Conservation (phyloP, 2,888 invertebrate species). For the Apoderus coryli region DNA sequence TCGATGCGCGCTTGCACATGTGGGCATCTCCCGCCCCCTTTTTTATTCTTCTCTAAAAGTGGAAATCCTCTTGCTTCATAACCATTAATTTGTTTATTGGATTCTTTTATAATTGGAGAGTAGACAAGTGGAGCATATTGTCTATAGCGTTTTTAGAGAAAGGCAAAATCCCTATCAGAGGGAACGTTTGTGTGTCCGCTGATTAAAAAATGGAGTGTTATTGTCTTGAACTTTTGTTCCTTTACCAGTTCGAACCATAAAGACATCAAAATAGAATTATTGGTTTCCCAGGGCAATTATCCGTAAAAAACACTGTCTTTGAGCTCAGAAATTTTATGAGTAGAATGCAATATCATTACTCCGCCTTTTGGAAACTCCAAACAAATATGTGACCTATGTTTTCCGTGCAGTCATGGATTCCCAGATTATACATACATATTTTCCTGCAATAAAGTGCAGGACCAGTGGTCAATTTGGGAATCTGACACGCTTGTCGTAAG, state of each 20-base stretch:
- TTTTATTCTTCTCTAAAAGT: not conserved
- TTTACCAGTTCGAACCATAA: slow-evolving; percentile 11
- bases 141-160: slow-evolving; percentile 1
- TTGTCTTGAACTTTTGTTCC: slow-evolving; percentile 12
- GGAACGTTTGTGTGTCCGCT: slow-evolving; percentile 12
- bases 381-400: slow-evolving; percentile 14
- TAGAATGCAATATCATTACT: slow-evolving; percentile 14
- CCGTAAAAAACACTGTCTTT: slow-evolving; percentile 5
- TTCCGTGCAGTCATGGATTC: slow-evolving; percentile 16
- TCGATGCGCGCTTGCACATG: too few species aligned
- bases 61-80: slow-evolving; percentile 4
- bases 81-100: slow-evolving; percentile 2
- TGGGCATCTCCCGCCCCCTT: too few species aligned
- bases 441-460: slow-evolving; percentile 12
- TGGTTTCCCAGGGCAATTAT: slow-evolving; percentile 10
- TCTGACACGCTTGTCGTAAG: slow-evolving; percentile 7
- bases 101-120: slow-evolving; percentile 1
- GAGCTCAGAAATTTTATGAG: slow-evolving; percentile 12
- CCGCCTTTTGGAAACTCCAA: slow-evolving; percentile 15
- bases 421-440: slow-evolving; percentile 15
- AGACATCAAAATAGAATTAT: slow-evolving; percentile 8
- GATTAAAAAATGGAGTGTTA: slow-evolving; percentile 12
- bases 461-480: slow-evolving; percentile 11
- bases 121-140: not conserved
- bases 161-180: slow-evolving; percentile 11